A percentile compares a stretch with the other conserved stretches of the same genome.
phyloP scores from a whole-genome alignment of 1,140 invertebrate genomes.

The Mamestra configurata region DNA sequence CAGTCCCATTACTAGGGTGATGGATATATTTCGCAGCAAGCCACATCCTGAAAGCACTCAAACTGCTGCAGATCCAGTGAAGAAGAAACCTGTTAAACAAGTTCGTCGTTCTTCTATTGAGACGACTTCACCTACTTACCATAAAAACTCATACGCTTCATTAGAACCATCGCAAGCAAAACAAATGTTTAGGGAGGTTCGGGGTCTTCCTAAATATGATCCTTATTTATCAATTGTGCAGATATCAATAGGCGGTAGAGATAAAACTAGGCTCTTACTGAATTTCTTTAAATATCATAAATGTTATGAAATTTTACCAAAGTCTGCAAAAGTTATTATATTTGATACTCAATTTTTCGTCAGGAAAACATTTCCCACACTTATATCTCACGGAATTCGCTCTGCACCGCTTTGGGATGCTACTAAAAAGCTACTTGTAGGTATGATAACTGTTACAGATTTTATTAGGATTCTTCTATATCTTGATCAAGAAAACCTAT shows the following conservation, averaged over 20 bases:
- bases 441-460: slow-evolving; percentile 85
- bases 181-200: slow-evolving; percentile 84
- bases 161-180: slow-evolving; percentile 82
- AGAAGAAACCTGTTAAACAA: slow-evolving; percentile 78
- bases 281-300: slow-evolving; percentile 86
- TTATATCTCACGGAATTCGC: slow-evolving; percentile 83
- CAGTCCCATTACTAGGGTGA: slow-evolving; percentile 83
- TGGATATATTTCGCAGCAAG: slow-evolving; percentile 84
- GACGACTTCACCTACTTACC: slow-evolving; percentile 84
- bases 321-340: slow-evolving; percentile 86
- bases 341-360: slow-evolving; percentile 85
- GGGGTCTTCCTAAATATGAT: slow-evolving; percentile 83
- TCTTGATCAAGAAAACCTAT: slow-evolving; percentile 77
- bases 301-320: slow-evolving; percentile 85
- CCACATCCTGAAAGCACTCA: slow-evolving; percentile 73
- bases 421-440: slow-evolving; percentile 80
- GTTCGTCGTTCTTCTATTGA: slow-evolving; percentile 82
- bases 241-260: slow-evolving; percentile 83
- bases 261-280: slow-evolving; percentile 83
- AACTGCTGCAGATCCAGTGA: slow-evolving; percentile 65
- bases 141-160: slow-evolving; percentile 85
- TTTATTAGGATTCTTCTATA: slow-evolving; percentile 83
- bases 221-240: slow-evolving; percentile 85
- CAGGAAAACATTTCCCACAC: slow-evolving; percentile 83
- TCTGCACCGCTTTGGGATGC: slow-evolving; percentile 85